These are phyloP conservation scores for Celastrina argiolus DNA, from an alignment of 2,888 invertebrate species.

Conservation along the genomic window DNA sequence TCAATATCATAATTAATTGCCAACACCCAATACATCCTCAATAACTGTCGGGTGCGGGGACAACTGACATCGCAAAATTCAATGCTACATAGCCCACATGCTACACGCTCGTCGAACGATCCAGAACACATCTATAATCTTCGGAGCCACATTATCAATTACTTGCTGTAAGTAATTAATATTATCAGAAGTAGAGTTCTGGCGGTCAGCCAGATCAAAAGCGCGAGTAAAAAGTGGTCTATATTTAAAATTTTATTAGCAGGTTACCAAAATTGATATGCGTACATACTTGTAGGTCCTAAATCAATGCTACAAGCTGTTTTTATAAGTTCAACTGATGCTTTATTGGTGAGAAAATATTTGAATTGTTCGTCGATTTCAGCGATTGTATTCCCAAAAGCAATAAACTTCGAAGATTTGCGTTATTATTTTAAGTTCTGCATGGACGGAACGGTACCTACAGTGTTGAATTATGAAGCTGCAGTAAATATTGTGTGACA, in stretches of 20 bases:
- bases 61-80: not conserved
- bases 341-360: not conserved
- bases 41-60: not conserved
- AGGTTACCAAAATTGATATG: not conserved
- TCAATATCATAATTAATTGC: not conserved
- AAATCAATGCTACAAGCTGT: not conserved
- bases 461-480: not conserved
- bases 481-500: not conserved
- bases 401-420: not conserved
- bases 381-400: not conserved
- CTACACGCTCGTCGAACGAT: slow-evolving; percentile 2
- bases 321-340: not conserved
- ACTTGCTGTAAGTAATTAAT: slow-evolving; percentile 16
- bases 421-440: not conserved
- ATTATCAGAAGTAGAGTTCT: slow-evolving; percentile 39
- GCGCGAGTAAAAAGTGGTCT: slow-evolving; percentile 15
- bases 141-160: slow-evolving; percentile 1
- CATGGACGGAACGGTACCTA: not conserved
- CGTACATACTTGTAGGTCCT: not conserved
- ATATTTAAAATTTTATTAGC: slow-evolving; percentile 15
- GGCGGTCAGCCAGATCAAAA: slow-evolving; percentile 37
- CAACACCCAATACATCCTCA: not conserved
- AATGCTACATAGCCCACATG: not conserved
- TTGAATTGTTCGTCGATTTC: not conserved
- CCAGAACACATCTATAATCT: slow-evolving; percentile 14